A percentile compares a stretch with the other conserved stretches of the same genome.
Conservation (phyloP, 2,888 invertebrate genomes). For the Tetramorium bicarinatum region DNA sequence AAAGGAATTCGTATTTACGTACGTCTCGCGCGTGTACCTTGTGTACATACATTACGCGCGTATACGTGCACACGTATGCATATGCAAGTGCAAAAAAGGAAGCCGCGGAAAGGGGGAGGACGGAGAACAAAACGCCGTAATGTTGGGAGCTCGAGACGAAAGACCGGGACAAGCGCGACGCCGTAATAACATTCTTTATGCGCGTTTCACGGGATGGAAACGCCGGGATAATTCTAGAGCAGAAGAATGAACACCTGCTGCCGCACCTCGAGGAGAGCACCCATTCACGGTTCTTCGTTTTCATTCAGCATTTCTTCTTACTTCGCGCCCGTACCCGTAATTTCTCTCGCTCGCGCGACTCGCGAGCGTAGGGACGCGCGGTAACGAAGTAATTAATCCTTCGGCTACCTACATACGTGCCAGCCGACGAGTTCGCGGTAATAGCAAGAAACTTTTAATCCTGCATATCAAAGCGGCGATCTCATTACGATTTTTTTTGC, state of each 20-base stretch:
- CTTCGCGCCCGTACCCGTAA: constrained; percentile 8
- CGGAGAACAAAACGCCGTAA: constrained; percentile 35
- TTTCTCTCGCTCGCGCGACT: constrained; percentile 38
- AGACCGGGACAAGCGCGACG: constrained; percentile 35
- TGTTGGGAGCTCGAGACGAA: constrained; percentile 17
- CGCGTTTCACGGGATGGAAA: constrained; percentile 55
- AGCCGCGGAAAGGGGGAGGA: neutral
- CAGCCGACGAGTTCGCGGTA: neutral
- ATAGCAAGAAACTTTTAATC: constrained; percentile 5
- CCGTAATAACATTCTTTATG: constrained; percentile 60
- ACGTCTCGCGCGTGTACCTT: neutral
- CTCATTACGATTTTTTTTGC: neutral
- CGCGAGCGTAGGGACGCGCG: neutral
- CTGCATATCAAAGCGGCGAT: neutral
- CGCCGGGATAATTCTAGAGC: constrained; percentile 52
- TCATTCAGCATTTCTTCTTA: constrained; percentile 61
- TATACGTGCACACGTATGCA: accelerated
- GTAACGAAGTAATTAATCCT: constrained; percentile 38
- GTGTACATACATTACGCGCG: accelerated
- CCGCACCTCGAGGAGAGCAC: constrained; percentile 29
- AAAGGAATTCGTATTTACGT: constrained; percentile 12
- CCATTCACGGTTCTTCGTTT: constrained; percentile 64
- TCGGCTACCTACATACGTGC: constrained; percentile 8
- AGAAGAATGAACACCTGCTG: constrained; percentile 54
- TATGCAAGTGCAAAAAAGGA: neutral